phyloP scores from a whole-genome alignment of 2,113 vertebrate genomes.

The Pao palembangensis region DNA sequence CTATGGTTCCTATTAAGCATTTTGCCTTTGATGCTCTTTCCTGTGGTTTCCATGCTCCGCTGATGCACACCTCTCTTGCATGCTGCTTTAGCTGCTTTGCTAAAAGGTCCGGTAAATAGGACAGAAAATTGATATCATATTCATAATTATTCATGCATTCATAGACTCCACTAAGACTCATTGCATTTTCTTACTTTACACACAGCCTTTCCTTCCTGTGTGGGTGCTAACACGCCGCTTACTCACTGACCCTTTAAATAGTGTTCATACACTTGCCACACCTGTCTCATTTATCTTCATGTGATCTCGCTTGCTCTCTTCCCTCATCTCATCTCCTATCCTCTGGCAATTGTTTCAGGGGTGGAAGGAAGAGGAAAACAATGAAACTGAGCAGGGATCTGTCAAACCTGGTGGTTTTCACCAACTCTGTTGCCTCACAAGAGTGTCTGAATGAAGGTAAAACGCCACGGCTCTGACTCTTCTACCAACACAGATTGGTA shows the following conservation, averaged over 20 bases:
- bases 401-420: slow-evolving; percentile 92
- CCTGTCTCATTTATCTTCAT: not conserved
- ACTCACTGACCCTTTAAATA: too few species aligned
- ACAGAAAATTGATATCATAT: too few species aligned
- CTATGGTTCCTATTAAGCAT: slow-evolving; percentile 33
- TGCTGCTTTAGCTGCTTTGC: slow-evolving; percentile 14
- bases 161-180: too few species aligned
- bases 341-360: slow-evolving; percentile 59
- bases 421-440: slow-evolving; percentile 91
- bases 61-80: slow-evolving; percentile 32
- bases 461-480: not conserved
- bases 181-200: too few species aligned
- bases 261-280: not conserved
- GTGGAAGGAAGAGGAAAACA: slow-evolving; percentile 85
- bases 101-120: not conserved
- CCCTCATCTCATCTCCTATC: not conserved
- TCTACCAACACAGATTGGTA: not conserved
- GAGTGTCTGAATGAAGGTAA: slow-evolving; percentile 92
- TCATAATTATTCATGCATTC: too few species aligned
- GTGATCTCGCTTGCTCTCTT: slow-evolving; percentile 6
- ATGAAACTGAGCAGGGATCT: slow-evolving; percentile 94
- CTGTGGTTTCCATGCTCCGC: slow-evolving; percentile 41
- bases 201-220: too few species aligned
- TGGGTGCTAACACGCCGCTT: too few species aligned
- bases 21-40: slow-evolving; percentile 54